These are phyloP conservation scores for Osedax frankpressi DNA, from an alignment of 2,888 invertebrate species.

Conservation along the genomic window DNA sequence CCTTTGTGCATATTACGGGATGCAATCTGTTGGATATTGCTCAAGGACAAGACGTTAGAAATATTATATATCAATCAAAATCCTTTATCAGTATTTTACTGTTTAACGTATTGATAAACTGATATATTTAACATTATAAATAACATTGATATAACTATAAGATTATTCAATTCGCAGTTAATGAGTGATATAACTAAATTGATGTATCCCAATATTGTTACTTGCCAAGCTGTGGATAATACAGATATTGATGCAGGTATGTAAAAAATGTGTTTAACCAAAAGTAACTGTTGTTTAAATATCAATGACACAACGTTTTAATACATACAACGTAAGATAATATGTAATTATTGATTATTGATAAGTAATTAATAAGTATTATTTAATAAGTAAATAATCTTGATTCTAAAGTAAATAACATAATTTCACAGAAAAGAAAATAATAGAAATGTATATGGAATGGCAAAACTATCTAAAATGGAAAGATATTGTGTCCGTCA, in stretches of 20 bases:
- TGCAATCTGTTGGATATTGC: constrained; percentile 1
- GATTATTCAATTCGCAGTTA: not conserved
- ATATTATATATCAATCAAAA: not conserved
- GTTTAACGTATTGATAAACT: not conserved
- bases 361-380: not conserved
- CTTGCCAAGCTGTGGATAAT: not conserved
- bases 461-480: not conserved
- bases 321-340: not conserved
- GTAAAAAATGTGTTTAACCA: too few species aligned
- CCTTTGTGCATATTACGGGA: constrained; percentile 2
- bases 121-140: not conserved
- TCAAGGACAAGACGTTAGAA: constrained; percentile 4
- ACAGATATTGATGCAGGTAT: not conserved
- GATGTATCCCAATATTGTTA: constrained; percentile 7
- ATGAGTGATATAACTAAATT: constrained; percentile 8
- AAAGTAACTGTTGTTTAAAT: too few species aligned
- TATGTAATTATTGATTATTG: not conserved
- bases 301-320: too few species aligned
- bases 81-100: not conserved
- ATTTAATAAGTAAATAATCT: not conserved
- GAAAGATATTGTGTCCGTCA: too few species aligned
- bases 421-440: not conserved
- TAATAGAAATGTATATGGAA: not conserved
- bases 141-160: not conserved
- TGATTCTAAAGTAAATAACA: not conserved